Conservation (phyloP, 2,888 invertebrate species). For the Cecidostiba fungosa region DNA sequence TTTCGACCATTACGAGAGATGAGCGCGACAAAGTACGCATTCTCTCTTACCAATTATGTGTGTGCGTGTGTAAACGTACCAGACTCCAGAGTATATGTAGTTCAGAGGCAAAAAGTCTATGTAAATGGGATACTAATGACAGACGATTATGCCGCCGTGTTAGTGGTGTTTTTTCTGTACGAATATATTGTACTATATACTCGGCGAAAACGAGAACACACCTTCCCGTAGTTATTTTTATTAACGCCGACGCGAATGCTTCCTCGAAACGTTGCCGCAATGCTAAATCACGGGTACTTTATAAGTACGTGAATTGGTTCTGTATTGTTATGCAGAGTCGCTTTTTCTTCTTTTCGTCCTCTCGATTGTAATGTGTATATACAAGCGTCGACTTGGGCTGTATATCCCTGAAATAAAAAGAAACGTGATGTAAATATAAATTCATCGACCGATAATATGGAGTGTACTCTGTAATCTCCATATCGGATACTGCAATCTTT, state of each 20-base stretch:
- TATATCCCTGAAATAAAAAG: neutral
- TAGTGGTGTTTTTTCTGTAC: neutral
- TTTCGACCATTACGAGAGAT: neutral
- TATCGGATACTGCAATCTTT: no score
- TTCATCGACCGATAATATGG: neutral
- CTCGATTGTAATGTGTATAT: neutral
- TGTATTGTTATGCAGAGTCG: neutral
- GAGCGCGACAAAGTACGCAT: neutral
- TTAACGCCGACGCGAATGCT: constrained; percentile 31
- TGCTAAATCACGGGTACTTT: neutral
- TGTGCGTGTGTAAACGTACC: neutral
- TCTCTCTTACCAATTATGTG: neutral
- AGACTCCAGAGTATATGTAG: neutral
- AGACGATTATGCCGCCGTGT: constrained; percentile 1
- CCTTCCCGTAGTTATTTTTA: constrained; percentile 23
- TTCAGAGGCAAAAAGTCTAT: neutral
- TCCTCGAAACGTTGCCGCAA: constrained; percentile 29
- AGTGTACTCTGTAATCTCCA: no score
- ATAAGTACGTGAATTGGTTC: neutral
- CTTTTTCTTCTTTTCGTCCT: neutral
- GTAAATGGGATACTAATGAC: constrained; percentile 19
- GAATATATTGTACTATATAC: no score
- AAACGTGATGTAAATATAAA: neutral
- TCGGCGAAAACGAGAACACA: constrained; percentile 22
- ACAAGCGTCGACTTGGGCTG: no score